These are phyloP conservation scores for Menura novaehollandiae DNA, from an alignment of 2,113 vertebrate species.

Conservation along the genomic window DNA sequence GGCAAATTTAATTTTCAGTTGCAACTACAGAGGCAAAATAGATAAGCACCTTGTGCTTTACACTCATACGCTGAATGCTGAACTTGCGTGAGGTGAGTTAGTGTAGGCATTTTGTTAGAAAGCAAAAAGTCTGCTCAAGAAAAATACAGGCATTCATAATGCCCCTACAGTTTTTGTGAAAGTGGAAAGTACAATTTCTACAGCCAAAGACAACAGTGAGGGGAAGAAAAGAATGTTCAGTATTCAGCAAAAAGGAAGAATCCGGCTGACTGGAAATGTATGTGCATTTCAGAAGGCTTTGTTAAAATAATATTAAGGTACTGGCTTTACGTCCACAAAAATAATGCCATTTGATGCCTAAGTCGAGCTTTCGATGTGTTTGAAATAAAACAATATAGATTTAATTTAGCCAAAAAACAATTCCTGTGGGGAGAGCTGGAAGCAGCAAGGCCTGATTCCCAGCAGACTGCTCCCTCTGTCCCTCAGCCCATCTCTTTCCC, in stretches of 20 bases:
- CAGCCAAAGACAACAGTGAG: constrained; percentile 76
- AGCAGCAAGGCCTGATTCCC: not conserved
- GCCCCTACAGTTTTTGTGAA: constrained; percentile 65
- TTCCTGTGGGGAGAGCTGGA: not conserved
- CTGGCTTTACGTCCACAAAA: constrained; percentile 15
- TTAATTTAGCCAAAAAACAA: not conserved
- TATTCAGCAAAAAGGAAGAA: constrained; percentile 75
- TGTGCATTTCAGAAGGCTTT: constrained; percentile 57
- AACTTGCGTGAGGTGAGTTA: constrained; percentile 1
- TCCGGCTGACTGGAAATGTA: constrained; percentile 67
- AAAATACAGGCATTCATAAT: constrained; percentile 62
- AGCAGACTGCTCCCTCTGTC: not conserved
- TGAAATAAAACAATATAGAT: not conserved
- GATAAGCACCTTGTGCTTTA: not conserved
- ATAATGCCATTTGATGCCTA: not conserved
- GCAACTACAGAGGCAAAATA: not conserved
- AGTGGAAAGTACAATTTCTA: constrained; percentile 73
- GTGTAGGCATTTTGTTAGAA: constrained; percentile 53
- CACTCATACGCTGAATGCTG: not conserved
- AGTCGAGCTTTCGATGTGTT: not conserved
- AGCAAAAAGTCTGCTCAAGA: constrained; percentile 61
- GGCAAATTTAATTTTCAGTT: not conserved
- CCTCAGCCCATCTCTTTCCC: not conserved
- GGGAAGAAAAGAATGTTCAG: constrained; percentile 75
- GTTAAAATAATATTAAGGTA: constrained; percentile 58